Evolutionary conservation across 2,113 vertebrate species (phyloP).

Genomic region (Callipepla californica): DNA sequence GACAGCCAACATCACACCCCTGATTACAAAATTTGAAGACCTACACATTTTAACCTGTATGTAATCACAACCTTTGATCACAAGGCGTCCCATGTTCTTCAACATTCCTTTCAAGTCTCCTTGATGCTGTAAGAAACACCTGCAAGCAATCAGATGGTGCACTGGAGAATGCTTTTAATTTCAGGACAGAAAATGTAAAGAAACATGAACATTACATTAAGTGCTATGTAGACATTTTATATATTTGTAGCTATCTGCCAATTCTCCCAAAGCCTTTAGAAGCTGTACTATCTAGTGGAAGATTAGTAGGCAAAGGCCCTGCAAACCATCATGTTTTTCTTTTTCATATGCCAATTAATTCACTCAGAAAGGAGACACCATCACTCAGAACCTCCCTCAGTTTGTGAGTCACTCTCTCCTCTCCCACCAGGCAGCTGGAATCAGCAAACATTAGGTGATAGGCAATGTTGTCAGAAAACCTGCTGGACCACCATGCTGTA

Average conservation of each 20-base stretch:
- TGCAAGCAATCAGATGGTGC: neutral
- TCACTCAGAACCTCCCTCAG: neutral
- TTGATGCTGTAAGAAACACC: neutral
- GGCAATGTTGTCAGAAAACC: neutral
- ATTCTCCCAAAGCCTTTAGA: neutral
- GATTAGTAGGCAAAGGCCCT: neutral
- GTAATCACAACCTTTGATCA: neutral
- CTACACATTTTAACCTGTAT: neutral
- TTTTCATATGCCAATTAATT: neutral
- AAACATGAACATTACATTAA: accelerated
- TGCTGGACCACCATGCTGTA: neutral
- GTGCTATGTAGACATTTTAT: neutral
- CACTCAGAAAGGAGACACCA: neutral
- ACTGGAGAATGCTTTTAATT: neutral
- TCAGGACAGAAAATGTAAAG: neutral
- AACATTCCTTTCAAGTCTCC: neutral
- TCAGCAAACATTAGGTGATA: neutral
- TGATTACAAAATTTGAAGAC: neutral
- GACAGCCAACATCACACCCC: neutral
- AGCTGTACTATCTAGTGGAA: neutral
- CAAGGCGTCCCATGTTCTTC: neutral
- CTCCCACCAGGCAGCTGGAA: neutral
- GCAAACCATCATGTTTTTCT: neutral
- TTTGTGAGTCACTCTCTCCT: neutral
- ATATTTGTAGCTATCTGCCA: neutral